Percentiles rank a stretch among this genome's conserved stretches.
Evolutionary conservation across 2,888 invertebrate species (phyloP).

Genomic region (Leucania comma): DNA sequence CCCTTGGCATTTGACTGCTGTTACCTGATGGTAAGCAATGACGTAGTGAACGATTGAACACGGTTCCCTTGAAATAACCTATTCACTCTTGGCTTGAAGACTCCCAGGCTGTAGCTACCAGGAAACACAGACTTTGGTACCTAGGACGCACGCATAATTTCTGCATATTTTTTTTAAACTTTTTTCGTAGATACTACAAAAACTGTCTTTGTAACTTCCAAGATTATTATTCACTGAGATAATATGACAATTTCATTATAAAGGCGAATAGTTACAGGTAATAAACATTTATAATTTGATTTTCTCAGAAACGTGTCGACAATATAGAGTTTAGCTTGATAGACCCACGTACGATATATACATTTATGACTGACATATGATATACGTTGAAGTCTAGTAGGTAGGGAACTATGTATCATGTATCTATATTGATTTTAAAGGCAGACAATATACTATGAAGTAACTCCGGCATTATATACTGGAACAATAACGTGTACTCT

Average conservation of each 20-base stretch:
- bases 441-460: conserved; percentile 39
- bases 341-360: neutral
- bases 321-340: conserved; percentile 5
- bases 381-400: neutral
- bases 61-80: no score
- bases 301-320: conserved; percentile 8
- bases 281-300: conserved; percentile 28
- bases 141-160: no score
- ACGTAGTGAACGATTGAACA: no score
- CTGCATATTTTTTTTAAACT: no score
- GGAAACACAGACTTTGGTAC: no score
- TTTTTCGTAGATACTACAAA: conserved; percentile 4
- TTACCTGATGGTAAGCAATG: no score
- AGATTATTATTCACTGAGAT: neutral
- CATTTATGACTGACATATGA: neutral
- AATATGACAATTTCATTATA: conserved; percentile 15
- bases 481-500: conserved; percentile 44
- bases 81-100: no score
- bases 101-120: no score
- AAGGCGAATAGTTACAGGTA: conserved; percentile 8
- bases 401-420: neutral
- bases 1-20: no score
- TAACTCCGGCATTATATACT: conserved; percentile 32
- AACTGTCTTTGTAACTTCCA: neutral
- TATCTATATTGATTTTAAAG: conserved; percentile 26